Evolutionary conservation across 2,797 vertebrate genomes (phyloP).

Genomic region (Heterohyrax brucei): DNA sequence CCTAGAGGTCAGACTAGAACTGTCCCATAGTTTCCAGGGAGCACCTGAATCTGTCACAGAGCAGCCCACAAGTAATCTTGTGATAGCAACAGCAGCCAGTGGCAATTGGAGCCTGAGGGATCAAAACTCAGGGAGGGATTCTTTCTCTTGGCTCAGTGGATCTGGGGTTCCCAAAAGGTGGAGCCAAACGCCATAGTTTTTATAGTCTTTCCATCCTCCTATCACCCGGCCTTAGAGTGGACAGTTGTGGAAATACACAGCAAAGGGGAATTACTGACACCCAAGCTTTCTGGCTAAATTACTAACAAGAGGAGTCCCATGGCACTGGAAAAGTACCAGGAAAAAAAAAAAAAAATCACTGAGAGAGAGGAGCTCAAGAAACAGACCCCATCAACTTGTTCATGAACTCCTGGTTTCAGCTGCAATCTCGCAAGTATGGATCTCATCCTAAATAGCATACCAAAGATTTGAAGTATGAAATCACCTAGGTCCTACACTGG

Average conservation of each 20-base stretch:
- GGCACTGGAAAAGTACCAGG: conserved; percentile 14
- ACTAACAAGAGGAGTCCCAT: not conserved
- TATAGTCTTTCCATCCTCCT: not conserved
- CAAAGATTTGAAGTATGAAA: conserved; percentile 37
- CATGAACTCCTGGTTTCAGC: not conserved
- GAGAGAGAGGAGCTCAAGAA: not conserved
- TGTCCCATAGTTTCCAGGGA: no score
- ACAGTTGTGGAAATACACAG: not conserved
- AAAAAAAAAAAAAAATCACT: not conserved
- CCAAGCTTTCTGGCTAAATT: conserved; percentile 31
- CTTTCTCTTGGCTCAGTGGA: not conserved
- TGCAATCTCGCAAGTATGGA: not conserved
- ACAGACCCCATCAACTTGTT: not conserved
- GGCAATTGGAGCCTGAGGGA: not conserved
- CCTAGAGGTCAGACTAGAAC: no score
- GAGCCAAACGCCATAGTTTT: not conserved
- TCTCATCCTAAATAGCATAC: conserved; percentile 29
- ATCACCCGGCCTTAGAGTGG: not conserved
- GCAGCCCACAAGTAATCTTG: not conserved
- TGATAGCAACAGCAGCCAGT: not conserved
- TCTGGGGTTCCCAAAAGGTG: not conserved
- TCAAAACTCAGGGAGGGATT: not conserved
- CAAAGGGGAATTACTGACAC: not conserved
- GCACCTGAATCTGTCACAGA: not conserved
- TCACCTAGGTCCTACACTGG: not conserved